phyloP scores from a whole-genome alignment of 2,797 vertebrate species.

The Paramormyrops hopkinsi region DNA sequence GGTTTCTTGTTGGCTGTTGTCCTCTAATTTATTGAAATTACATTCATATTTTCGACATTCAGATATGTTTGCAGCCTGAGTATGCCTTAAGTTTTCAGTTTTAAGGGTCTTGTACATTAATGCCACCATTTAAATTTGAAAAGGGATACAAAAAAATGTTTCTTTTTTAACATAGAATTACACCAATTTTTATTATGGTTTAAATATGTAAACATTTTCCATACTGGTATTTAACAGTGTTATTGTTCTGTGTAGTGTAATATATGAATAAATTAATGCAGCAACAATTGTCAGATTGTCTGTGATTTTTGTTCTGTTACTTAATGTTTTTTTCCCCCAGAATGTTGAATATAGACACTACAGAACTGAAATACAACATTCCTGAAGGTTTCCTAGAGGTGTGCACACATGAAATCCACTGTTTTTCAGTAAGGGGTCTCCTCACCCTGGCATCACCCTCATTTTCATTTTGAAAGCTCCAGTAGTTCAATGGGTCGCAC shows the following conservation, averaged over 20 bases:
- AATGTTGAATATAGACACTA: not conserved
- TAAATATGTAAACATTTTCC: conserved; percentile 73
- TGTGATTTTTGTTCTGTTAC: not conserved
- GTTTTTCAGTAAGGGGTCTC: not conserved
- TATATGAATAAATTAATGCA: conserved; percentile 63
- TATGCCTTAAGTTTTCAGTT: conserved; percentile 68
- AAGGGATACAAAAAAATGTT: conserved; percentile 43
- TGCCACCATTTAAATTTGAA: conserved; percentile 76
- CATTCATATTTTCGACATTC: conserved; percentile 14
- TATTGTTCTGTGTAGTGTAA: conserved; percentile 94
- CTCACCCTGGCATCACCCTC: not conserved
- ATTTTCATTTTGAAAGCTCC: not conserved
- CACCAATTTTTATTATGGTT: conserved; percentile 60
- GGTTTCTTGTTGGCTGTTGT: conserved; percentile 1
- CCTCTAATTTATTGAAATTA: not conserved
- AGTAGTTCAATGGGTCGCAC: not conserved
- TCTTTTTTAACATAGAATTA: conserved; percentile 59
- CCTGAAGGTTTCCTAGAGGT: not conserved
- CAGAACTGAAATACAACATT: not conserved
- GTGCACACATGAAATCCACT: not conserved
- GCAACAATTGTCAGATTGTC: conserved; percentile 19
- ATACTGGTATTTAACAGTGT: conserved; percentile 93
- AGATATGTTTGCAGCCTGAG: conserved; percentile 50
- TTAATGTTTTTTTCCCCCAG: not conserved
- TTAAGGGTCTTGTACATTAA: conserved; percentile 62